Percentiles rank a stretch among this genome's conserved stretches.
Conservation (phyloP, 2,113 vertebrate genomes). For the Zosterops lateralis region DNA sequence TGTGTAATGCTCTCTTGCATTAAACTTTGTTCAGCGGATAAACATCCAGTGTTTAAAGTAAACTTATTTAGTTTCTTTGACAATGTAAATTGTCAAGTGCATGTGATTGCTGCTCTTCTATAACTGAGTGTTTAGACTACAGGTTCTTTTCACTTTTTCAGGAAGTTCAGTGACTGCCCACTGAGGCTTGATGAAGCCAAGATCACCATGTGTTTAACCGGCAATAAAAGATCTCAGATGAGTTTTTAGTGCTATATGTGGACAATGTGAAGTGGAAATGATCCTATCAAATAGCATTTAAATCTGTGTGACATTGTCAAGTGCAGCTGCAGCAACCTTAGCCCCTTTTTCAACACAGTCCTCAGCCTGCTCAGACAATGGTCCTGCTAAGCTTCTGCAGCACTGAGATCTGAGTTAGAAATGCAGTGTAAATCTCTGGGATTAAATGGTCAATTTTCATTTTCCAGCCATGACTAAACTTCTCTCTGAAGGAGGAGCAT, state of each 20-base stretch:
- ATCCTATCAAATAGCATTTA: not conserved
- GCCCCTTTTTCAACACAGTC: not conserved
- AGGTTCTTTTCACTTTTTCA: not conserved
- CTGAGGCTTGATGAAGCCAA: not conserved
- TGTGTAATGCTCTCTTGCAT: not conserved
- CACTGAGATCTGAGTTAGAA: slow-evolving; percentile 50
- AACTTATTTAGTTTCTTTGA: not conserved
- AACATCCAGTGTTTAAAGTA: not conserved
- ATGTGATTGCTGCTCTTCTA: not conserved
- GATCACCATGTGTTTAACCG: not conserved
- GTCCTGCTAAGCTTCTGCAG: slow-evolving; percentile 12
- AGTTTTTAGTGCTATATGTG: rapidly evolving
- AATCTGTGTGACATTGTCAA: not conserved
- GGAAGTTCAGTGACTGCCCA: not conserved
- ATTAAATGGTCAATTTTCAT: slow-evolving; percentile 63
- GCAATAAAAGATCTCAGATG: not conserved
- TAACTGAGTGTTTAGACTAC: not conserved
- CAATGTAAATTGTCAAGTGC: not conserved
- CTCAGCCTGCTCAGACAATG: not conserved
- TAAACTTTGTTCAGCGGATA: not conserved
- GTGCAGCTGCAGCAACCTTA: slow-evolving; percentile 49
- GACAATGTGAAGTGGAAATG: not conserved
- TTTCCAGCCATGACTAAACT: slow-evolving; percentile 59
- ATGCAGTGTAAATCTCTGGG: slow-evolving; percentile 57
- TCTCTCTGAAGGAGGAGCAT: slow-evolving; percentile 15